Percentiles rank a stretch among this genome's conserved stretches.
Evolutionary conservation across 2,797 vertebrate genomes (phyloP).

Genomic region (Sebastes baramenuke): DNA sequence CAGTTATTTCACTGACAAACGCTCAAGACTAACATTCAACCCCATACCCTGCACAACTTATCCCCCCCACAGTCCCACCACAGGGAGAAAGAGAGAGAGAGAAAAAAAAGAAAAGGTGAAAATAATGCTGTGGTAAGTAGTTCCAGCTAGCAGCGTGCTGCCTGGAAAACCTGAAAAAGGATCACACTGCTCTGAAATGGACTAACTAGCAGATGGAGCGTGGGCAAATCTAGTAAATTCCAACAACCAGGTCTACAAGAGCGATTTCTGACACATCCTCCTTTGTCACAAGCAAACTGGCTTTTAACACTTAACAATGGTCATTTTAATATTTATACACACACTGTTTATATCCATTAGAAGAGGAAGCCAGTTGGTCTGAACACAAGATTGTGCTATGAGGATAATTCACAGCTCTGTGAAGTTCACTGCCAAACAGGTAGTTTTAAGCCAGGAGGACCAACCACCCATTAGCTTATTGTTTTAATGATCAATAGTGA

Average conservation of each 20-base stretch:
- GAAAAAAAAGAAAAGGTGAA: conserved; percentile 70
- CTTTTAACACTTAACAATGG: conserved; percentile 33
- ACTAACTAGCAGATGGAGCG: conserved; percentile 61
- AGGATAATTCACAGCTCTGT: conserved; percentile 9
- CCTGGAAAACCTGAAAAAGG: conserved; percentile 72
- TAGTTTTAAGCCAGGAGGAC: background rate
- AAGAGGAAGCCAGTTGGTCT: background rate
- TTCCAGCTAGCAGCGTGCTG: conserved; percentile 66
- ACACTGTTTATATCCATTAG: background rate
- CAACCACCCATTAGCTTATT: background rate
- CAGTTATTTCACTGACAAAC: conserved; percentile 67
- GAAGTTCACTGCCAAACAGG: background rate
- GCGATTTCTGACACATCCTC: conserved; percentile 39
- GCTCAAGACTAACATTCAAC: conserved; percentile 69
- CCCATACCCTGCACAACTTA: conserved; percentile 78
- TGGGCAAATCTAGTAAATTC: conserved; percentile 65
- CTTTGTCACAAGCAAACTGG: conserved; percentile 43
- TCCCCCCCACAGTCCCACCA: conserved; percentile 80
- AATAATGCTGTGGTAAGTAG: conserved; percentile 84
- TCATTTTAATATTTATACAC: conserved; percentile 25
- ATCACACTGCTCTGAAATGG: conserved; percentile 35
- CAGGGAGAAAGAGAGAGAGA: conserved; percentile 46
- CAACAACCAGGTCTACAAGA: conserved; percentile 53
- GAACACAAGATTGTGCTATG: background rate
- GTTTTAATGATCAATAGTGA: background rate